Evolutionary conservation across 2,888 invertebrate genomes (phyloP).

Genomic region (Aphodius granarius): DNA sequence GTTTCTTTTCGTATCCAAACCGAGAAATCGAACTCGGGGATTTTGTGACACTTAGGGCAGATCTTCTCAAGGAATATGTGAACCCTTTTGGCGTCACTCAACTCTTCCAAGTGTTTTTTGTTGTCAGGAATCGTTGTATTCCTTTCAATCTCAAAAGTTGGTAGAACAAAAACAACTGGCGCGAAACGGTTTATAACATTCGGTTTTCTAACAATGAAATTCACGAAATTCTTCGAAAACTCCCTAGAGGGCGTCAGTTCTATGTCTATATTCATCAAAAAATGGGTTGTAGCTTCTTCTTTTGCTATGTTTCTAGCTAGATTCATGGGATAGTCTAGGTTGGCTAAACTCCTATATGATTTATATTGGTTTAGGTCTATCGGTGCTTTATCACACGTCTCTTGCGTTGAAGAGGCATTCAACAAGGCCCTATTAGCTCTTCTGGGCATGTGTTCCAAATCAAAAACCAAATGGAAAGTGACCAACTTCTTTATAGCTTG

Average conservation of each 20-base stretch:
- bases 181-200: not conserved
- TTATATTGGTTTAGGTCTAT: not conserved
- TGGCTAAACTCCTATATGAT: not conserved
- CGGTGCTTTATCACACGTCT: not conserved
- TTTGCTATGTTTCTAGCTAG: not conserved
- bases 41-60: not conserved
- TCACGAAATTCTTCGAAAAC: not conserved
- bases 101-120: not conserved
- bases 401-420: too few relatives aligned
- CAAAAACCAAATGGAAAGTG: not conserved
- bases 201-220: not conserved
- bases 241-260: not conserved
- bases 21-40: not conserved
- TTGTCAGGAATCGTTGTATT: not conserved
- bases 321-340: not conserved
- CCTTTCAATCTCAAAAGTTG: not conserved
- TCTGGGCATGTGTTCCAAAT: not conserved
- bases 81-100: not conserved
- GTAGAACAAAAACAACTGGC: not conserved
- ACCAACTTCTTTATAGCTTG: not conserved
- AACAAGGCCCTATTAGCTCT: not conserved
- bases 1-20: not conserved
- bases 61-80: not conserved
- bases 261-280: not conserved
- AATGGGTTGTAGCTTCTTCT: not conserved